These are phyloP conservation scores for Taphrorychus bicolor DNA, from an alignment of 2,888 invertebrate genomes.

Conservation along the genomic window DNA sequence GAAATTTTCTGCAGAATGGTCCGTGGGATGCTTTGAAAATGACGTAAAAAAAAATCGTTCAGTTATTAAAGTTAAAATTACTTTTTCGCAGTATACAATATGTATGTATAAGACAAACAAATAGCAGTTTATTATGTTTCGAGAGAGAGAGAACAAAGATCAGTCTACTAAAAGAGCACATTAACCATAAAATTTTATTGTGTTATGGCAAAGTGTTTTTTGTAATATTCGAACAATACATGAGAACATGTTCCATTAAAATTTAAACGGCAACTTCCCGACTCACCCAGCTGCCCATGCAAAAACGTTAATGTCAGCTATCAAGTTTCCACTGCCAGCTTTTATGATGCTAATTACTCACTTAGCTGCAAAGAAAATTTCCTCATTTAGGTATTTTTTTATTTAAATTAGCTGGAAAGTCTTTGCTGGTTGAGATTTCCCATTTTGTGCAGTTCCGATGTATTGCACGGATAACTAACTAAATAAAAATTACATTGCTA, in stretches of 20 bases:
- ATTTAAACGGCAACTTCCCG: not conserved
- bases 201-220: not conserved
- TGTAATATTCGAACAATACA: not conserved
- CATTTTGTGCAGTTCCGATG: too few relatives aligned
- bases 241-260: not conserved
- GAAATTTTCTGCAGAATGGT: too few relatives aligned
- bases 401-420: not conserved
- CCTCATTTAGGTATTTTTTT: not conserved
- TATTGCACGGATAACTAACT: too few relatives aligned
- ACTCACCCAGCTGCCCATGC: not conserved
- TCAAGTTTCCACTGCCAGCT: not conserved
- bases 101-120: not conserved
- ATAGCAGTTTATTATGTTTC: not conserved
- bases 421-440: too few relatives aligned
- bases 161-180: not conserved
- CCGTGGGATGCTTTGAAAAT: too few relatives aligned
- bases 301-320: constrained; percentile 3
- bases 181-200: not conserved
- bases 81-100: too few relatives aligned
- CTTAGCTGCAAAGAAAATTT: not conserved
- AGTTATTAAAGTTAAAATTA: too few relatives aligned
- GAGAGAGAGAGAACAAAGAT: not conserved
- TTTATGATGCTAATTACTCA: not conserved
- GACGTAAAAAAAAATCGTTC: too few relatives aligned
- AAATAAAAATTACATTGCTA: too few relatives aligned